phyloP scores from a whole-genome alignment of 2,113 vertebrate species.

The Chloropsis cyanopogon region DNA sequence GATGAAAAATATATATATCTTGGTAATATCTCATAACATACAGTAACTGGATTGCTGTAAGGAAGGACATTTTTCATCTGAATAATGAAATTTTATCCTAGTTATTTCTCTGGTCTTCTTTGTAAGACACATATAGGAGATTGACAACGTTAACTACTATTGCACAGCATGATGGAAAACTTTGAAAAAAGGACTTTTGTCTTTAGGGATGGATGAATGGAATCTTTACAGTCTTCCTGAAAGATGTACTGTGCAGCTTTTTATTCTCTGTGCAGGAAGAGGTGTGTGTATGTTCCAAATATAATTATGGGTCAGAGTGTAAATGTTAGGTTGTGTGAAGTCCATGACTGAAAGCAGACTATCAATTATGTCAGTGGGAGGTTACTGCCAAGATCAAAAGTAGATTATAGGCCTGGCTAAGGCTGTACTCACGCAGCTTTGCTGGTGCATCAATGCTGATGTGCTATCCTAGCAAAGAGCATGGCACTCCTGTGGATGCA shows the following conservation, averaged over 20 bases:
- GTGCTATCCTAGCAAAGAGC: background rate
- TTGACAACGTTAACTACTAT: background rate
- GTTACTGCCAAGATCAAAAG: background rate
- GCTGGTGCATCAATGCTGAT: background rate
- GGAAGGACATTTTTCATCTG: background rate
- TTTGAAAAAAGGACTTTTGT: background rate
- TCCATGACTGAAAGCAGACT: background rate
- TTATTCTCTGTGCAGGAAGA: background rate
- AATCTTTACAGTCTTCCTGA: background rate
- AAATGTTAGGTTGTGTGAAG: conserved; percentile 10
- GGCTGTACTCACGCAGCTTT: background rate
- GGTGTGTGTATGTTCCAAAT: background rate
- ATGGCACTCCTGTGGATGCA: background rate
- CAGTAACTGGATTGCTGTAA: background rate
- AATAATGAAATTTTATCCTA: background rate
- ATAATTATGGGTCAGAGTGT: background rate
- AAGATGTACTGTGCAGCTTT: background rate
- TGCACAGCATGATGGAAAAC: background rate
- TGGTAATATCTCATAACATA: background rate
- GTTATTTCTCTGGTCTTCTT: background rate
- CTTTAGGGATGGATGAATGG: background rate
- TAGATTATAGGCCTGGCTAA: conserved; percentile 24
- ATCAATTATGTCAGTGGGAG: conserved; percentile 37
- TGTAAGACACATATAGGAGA: background rate
- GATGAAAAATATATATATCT: background rate